A percentile compares a stretch with the other conserved stretches of the same genome.
Evolutionary conservation across 2,797 vertebrate genomes (phyloP).

Genomic region (Ctenochaetus hawaiiensis): DNA sequence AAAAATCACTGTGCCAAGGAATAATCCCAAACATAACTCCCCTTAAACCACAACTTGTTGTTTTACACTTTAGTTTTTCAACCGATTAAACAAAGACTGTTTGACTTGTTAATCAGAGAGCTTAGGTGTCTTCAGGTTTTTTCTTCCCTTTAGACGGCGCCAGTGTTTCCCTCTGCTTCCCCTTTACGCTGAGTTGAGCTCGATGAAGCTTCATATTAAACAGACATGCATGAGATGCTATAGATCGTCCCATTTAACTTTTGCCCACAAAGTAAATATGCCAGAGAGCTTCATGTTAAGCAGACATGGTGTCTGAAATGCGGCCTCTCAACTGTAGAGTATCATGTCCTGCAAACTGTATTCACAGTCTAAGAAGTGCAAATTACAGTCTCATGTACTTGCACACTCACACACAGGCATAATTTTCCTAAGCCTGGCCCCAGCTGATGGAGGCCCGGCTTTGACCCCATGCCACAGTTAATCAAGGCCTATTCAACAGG

Average conservation of each 20-base stretch:
- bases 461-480: constrained; percentile 72
- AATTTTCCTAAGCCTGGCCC: constrained; percentile 45
- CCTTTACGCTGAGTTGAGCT: neutral
- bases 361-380: constrained; percentile 57
- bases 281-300: neutral
- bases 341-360: constrained; percentile 45
- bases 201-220: neutral
- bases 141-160: neutral
- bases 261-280: neutral
- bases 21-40: neutral
- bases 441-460: constrained; percentile 56
- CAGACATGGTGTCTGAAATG: neutral
- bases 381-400: constrained; percentile 47
- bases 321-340: constrained; percentile 9
- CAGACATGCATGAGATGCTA: neutral
- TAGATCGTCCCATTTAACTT: neutral
- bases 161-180: too few species aligned
- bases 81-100: too few species aligned
- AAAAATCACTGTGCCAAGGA: neutral
- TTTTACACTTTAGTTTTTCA: too few species aligned
- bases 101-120: too few species aligned
- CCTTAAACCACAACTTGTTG: too few species aligned
- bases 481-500: constrained; percentile 72
- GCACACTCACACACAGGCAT: constrained; percentile 20
- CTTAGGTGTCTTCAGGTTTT: neutral